phyloP scores from a whole-genome alignment of 2,797 vertebrate species.

The Chloroceryle amazona region DNA sequence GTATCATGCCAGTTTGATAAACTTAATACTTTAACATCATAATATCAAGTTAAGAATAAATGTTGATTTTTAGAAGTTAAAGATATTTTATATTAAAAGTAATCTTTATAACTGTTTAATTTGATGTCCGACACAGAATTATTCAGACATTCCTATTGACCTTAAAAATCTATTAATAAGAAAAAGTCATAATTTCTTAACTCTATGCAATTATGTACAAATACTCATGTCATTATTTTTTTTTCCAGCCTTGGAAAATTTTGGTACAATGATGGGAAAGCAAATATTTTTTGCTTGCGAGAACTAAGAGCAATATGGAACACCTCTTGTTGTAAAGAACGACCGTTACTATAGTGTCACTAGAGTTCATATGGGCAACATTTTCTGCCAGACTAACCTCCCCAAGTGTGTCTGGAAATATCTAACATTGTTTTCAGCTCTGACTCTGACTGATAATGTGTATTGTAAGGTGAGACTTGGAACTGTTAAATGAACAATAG shows the following conservation, averaged over 20 bases:
- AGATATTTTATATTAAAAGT: not conserved
- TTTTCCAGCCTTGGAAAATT: not conserved
- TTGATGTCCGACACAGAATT: not conserved
- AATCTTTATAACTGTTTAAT: not conserved
- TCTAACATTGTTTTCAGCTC: not conserved
- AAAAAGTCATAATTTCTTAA: not conserved
- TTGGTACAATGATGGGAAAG: not conserved
- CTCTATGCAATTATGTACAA: not conserved
- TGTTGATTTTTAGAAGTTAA: not conserved
- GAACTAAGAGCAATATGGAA: not conserved
- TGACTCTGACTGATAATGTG: not conserved
- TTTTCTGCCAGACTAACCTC: not conserved
- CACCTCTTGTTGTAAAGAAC: not conserved
- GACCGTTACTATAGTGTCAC: not conserved
- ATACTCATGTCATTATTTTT: not conserved
- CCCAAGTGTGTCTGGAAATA: not conserved
- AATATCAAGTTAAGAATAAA: not conserved
- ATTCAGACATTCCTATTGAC: not conserved
- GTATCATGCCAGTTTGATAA: not conserved
- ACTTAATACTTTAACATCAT: not conserved
- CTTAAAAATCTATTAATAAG: not conserved
- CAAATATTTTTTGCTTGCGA: not conserved
- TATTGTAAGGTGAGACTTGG: not conserved
- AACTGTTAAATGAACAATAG: not conserved
- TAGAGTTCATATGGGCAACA: not conserved